A percentile compares a stretch with the other conserved stretches of the same genome.
phyloP scores from a whole-genome alignment of 2,113 vertebrate genomes.

The Saguinus imperator region DNA sequence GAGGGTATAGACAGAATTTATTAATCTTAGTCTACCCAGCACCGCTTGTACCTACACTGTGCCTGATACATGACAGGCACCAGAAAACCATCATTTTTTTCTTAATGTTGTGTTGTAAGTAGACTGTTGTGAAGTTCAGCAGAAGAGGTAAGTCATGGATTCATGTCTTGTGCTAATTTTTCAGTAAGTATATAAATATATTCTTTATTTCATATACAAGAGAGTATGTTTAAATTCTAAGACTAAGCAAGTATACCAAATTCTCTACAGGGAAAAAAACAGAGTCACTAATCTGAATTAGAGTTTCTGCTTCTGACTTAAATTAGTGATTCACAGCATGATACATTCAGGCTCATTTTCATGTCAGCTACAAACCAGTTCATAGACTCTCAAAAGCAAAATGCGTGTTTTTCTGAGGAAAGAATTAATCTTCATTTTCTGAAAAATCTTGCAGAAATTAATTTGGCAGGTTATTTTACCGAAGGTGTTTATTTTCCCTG shows the following conservation, averaged over 20 bases:
- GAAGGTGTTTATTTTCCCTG: slow-evolving; percentile 53
- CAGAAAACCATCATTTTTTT: not conserved
- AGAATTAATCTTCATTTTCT: slow-evolving; percentile 58
- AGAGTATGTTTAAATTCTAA: slow-evolving; percentile 22
- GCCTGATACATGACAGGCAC: not conserved
- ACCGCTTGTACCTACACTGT: too few relatives aligned
- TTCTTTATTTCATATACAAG: slow-evolving; percentile 3
- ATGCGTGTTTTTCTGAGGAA: not conserved
- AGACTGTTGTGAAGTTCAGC: not conserved
- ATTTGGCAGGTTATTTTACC: slow-evolving; percentile 32
- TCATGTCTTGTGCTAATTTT: not conserved
- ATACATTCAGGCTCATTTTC: slow-evolving; percentile 11
- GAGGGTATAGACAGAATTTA: not conserved
- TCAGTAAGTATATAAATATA: not conserved
- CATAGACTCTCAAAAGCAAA: slow-evolving; percentile 53
- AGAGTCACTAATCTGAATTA: slow-evolving; percentile 51
- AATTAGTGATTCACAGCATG: slow-evolving; percentile 47
- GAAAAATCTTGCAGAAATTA: slow-evolving; percentile 61
- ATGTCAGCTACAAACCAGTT: slow-evolving; percentile 33
- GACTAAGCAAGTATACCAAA: not conserved
- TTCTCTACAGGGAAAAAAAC: slow-evolving; percentile 7
- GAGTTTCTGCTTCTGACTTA: slow-evolving; percentile 10
- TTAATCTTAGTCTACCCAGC: not conserved
- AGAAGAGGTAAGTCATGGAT: not conserved
- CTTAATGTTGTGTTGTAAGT: not conserved